Base-by-base conservation (phyloP, 1,140 invertebrate genomes). In the Helicoverpa armigera region DNA sequence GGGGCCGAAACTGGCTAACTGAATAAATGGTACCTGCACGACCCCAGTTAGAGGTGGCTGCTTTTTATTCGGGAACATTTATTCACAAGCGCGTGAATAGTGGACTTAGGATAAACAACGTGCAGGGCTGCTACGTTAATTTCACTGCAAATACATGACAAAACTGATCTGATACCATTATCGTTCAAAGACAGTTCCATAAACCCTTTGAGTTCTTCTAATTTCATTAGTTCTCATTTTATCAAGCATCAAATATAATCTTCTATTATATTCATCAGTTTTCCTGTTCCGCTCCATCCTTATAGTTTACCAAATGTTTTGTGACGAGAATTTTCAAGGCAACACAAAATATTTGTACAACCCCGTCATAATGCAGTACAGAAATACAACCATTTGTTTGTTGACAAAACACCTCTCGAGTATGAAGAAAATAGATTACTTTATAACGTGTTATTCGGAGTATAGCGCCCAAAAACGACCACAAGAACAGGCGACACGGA, bases 11-110 rank as follows among this genome's bases (percentile, higher is more conserved):
- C 60, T 67, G 61, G 51, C 51, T 77, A 77, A 77, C 75, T 77
- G 48, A 77, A 77, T 77, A 77, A 77, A 65, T 56, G 74, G 75
- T 61, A 65, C 75, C 75, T 77, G 75, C 43, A 43, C 60, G 74
- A 16, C 23, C 74, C 61, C 60, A 73, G 69, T n/a, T 56, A 51
- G 70, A 73, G 51, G 53, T 43, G 70, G 50, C 16, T 43, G 14
- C 31, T 75, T 75, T 67, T 77, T 67, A 54, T 54, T 77, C 58
- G 16, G 50, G 75, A 11, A 76, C 35, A 65, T 63, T 61, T 63
- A 76, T 61, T 50, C 73, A 77, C 29, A 29, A 65, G 14, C 50
- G 23, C 60, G 29, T 53, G 60, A 77, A 67, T 77, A 77, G 58
- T 77, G 43, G 48, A 77, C 18, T 50, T 43, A 67, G 43, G 56